Conservation (phyloP, 2,888 invertebrate species). For the Acronicta psi region DNA sequence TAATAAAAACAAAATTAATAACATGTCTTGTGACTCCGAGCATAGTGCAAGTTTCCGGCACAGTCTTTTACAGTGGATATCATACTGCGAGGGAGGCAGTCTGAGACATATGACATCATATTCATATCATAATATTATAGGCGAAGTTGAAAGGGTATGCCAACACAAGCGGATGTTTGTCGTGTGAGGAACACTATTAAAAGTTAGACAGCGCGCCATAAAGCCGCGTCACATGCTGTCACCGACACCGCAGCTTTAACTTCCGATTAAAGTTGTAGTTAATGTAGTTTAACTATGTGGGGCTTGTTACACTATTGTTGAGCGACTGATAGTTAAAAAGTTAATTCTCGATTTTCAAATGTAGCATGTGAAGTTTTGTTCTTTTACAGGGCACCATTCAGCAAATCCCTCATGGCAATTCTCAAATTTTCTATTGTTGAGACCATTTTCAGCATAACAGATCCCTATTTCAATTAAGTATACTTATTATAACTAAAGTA, state of each 20-base stretch:
- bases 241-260: constrained; percentile 24
- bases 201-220: constrained; percentile 30
- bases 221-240: constrained; percentile 25
- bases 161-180: constrained; percentile 26
- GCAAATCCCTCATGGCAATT: too few relatives aligned
- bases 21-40: too few relatives aligned
- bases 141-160: constrained; percentile 26
- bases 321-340: background rate
- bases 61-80: too few relatives aligned
- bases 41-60: too few relatives aligned
- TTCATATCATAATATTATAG: constrained; percentile 14
- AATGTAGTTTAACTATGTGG: constrained; percentile 11
- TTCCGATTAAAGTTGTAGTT: constrained; percentile 28
- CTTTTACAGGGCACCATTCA: background rate
- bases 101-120: background rate
- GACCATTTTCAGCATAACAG: background rate
- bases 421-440: too few relatives aligned
- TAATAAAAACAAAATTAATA: too few relatives aligned
- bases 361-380: background rate
- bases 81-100: too few relatives aligned
- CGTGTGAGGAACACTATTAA: constrained; percentile 42
- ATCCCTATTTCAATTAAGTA: background rate
- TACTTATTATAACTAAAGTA: too few relatives aligned
- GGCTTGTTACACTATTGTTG: constrained; percentile 4
- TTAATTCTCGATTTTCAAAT: too few relatives aligned